Percentiles rank a stretch among this genome's conserved stretches.
Conservation (phyloP, 2,888 invertebrate species). For the Eristalis arbustorum region DNA sequence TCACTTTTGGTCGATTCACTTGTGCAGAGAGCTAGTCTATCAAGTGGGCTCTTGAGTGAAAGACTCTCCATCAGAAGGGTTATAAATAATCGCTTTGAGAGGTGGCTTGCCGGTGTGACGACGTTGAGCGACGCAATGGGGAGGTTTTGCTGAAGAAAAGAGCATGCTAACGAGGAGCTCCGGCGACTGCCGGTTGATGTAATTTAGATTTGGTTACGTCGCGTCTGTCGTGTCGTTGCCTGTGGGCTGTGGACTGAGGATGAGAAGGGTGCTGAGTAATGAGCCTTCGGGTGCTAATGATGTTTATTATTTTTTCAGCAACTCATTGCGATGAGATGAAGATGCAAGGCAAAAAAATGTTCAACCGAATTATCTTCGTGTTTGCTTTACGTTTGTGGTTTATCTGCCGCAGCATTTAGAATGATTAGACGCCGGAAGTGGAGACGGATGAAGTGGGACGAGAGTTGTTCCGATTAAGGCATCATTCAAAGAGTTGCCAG, state of each 20-base stretch:
- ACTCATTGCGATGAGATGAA: not conserved
- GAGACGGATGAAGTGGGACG: not conserved
- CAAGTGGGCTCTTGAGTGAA: constrained; percentile 23
- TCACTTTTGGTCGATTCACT: not conserved
- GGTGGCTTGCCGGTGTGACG: not conserved
- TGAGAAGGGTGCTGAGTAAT: not conserved
- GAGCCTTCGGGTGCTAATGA: constrained; percentile 25
- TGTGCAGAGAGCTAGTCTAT: not conserved
- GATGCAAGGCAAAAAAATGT: not conserved
- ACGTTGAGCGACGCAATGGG: not conserved
- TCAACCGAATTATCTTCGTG: constrained; percentile 11
- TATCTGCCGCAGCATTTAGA: constrained; percentile 6
- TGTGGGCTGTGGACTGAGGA: not conserved
- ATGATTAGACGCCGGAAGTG: not conserved
- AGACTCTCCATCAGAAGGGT: constrained; percentile 37
- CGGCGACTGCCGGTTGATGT: constrained; percentile 10
- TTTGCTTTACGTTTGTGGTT: constrained; percentile 2
- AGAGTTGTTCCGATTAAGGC: not conserved
- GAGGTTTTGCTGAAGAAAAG: not conserved
- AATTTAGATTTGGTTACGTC: not conserved
- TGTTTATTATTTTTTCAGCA: constrained; percentile 32
- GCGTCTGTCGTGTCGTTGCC: not conserved
- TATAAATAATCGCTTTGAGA: constrained; percentile 37
- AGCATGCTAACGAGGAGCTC: not conserved
- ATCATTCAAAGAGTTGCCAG: not conserved